Evolutionary conservation across 2,888 invertebrate genomes (phyloP).

Genomic region (Latrodectus elegans): DNA sequence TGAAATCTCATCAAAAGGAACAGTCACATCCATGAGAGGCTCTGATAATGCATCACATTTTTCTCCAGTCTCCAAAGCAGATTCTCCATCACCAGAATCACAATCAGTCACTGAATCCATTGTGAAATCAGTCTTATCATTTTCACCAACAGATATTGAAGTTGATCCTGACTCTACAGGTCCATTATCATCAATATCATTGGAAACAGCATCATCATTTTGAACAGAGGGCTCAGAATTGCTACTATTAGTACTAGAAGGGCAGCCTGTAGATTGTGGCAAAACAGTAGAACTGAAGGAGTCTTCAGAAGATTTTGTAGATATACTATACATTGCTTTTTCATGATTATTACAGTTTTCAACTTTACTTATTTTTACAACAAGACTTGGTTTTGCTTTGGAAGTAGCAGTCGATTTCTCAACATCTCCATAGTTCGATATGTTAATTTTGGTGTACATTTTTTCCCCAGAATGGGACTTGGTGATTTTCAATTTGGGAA

Average conservation of each 20-base stretch:
- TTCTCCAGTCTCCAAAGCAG: not conserved
- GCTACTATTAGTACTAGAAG: not conserved
- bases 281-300: conserved; percentile 14
- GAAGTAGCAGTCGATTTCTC: not conserved
- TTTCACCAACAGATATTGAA: conserved; percentile 1
- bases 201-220: not conserved
- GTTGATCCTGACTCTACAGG: not conserved
- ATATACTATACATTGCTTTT: conserved; percentile 58
- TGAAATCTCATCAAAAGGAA: conserved; percentile 42
- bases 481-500: conserved; percentile 50
- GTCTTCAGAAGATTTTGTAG: conserved; percentile 10
- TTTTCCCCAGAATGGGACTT: conserved; percentile 42
- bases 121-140: not conserved
- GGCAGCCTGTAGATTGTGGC: not conserved
- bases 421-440: conserved; percentile 12
- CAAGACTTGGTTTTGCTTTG: conserved; percentile 52
- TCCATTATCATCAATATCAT: not conserved
- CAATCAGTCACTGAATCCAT: not conserved
- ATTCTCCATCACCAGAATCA: conserved; percentile 12
- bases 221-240: not conserved
- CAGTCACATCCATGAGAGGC: not conserved
- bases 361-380: conserved; percentile 56
- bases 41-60: not conserved
- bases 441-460: conserved; percentile 42
- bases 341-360: conserved; percentile 49